These are phyloP conservation scores for Psammodynastes pulverulentus DNA, from an alignment of 2,113 vertebrate genomes.

Conservation along the genomic window DNA sequence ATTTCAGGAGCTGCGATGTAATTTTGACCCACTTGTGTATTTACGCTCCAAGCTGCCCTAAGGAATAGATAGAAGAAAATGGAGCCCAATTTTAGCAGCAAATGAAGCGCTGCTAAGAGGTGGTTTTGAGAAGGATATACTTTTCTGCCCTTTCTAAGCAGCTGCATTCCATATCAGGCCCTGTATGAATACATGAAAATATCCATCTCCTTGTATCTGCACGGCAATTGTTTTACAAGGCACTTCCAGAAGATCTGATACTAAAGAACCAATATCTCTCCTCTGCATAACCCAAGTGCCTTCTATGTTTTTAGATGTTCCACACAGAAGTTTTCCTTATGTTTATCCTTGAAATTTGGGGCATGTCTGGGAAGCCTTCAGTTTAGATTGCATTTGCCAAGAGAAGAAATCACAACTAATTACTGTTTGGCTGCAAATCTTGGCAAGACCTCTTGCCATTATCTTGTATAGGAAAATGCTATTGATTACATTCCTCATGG, in stretches of 20 bases:
- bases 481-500: neutral
- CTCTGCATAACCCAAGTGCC: neutral
- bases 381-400: neutral
- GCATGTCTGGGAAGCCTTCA: neutral
- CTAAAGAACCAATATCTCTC: neutral
- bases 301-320: neutral
- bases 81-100: neutral
- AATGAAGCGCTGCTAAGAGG: neutral
- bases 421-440: neutral
- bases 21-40: neutral
- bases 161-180: neutral
- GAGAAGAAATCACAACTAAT: neutral
- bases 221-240: neutral
- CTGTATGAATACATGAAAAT: neutral
- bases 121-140: neutral
- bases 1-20: neutral
- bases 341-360: neutral
- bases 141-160: neutral
- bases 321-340: neutral
- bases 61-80: neutral
- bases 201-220: neutral
- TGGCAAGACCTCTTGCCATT: slow-evolving; percentile 41
- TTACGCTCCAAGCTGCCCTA: neutral
- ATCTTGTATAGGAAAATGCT: neutral
- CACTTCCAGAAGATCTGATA: neutral